Evolutionary conservation across 2,797 vertebrate species (phyloP), one percentile per base, ranked within the genome.

Genomic region (Gephyroberyx darwinii): DNA sequence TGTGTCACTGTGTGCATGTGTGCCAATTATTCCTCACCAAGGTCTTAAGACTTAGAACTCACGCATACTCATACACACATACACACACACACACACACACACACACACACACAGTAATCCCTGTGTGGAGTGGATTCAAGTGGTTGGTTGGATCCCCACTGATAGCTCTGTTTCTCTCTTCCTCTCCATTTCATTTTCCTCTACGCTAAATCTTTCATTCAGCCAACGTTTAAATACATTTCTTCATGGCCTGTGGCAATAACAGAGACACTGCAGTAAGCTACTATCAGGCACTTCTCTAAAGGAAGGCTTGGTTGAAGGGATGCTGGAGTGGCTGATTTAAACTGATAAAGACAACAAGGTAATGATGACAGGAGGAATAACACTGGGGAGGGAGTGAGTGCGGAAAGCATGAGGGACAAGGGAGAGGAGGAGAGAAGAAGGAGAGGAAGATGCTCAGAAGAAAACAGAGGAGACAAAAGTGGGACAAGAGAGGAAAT

Each of bases 161-260:
- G 48, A 77, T 48, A 74, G 53, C 74, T 81, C 69, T n/a, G 43
- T 78, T 65, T 67, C 67, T 79, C 69, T 74, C 31, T 73, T 85
- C 61, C 70, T 84, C 72, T 74, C 75, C 65, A 77, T 90, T 90
- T 88, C 66, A 86, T 89, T 85, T 81, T 54, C 71, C 75, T 78
- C 65, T 61, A 59, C 22, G 13, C 75, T 78, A 82, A 89, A 86
- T 86, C 82, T 85, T 84, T 87, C 60, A 70, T 85, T 86, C 78
- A 69, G 81, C 71, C 83, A 81, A 84, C 78, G 83, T 86, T 92
- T 83, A 86, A 90, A 88, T 71, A 77, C 76, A 84, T 87, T 87
- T 84, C 73, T 61, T 66, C 78, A 70, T 83, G 33, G 84, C 90
- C 83, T 73, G 71, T 71, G 85, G 90, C 88, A 76, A 64, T 69